Conservation (phyloP, 1,140 invertebrate species). For the Drosophila kanapiae region DNA sequence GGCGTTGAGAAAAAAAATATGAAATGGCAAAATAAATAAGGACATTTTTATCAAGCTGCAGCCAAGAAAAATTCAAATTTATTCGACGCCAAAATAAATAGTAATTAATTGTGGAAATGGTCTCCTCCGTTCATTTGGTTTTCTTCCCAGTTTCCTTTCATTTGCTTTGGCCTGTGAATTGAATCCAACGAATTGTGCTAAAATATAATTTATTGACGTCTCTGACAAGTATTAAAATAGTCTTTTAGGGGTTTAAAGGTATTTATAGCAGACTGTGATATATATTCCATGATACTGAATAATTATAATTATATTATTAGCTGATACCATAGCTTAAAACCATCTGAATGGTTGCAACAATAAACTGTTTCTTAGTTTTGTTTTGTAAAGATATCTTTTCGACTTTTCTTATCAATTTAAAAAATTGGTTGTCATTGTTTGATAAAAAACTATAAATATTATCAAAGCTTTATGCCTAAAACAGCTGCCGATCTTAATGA, state of each 20-base stretch:
- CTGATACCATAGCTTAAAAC: no score
- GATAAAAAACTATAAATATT: neutral
- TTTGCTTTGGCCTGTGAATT: neutral
- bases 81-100: conserved; percentile 41
- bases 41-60: conserved; percentile 28
- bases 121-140: neutral
- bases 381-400: neutral
- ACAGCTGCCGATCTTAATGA: conserved; percentile 49
- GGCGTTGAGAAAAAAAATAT: conserved; percentile 21
- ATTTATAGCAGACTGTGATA: neutral
- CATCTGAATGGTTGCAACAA: no score
- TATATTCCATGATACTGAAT: no score
- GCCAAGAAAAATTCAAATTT: conserved; percentile 21
- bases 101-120: conserved; percentile 23
- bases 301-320: no score
- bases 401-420: neutral
- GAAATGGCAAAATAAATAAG: conserved; percentile 24
- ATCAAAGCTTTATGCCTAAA: conserved; percentile 7
- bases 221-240: conserved; percentile 20
- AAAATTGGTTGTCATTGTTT: neutral
- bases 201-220: conserved; percentile 43
- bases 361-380: no score
- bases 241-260: conserved; percentile 3
- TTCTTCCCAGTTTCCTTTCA: conserved; percentile 19
- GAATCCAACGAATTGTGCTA: conserved; percentile 10